Evolutionary conservation across 2,888 invertebrate genomes (phyloP).

Genomic region (Conchocele bisecta): DNA sequence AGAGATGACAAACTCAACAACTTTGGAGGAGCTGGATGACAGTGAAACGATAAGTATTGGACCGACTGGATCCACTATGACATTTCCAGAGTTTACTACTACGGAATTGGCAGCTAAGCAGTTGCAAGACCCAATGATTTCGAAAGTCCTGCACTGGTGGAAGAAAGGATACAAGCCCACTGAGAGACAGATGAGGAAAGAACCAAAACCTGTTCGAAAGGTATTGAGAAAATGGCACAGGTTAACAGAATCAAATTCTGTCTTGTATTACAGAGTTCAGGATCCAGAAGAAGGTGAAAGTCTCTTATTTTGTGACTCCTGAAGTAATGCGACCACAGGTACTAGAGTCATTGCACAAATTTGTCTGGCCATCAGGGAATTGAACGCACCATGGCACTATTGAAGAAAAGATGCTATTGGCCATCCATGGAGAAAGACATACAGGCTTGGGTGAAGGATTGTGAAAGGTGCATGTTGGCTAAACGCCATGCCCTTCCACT

Average conservation of each 20-base stretch:
- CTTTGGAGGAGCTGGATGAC: too few species aligned
- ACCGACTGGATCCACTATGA: not conserved
- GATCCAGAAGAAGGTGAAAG: not conserved
- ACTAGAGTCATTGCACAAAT: conserved; percentile 43
- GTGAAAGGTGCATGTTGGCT: conserved; percentile 43
- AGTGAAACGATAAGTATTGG: too few species aligned
- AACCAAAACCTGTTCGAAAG: not conserved
- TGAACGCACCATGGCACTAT: conserved; percentile 44
- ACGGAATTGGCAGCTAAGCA: not conserved
- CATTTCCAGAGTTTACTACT: not conserved
- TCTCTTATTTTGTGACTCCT: not conserved
- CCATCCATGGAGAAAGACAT: conserved; percentile 37
- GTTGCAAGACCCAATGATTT: not conserved
- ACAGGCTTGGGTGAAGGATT: conserved; percentile 27
- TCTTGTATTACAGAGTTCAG: not conserved
- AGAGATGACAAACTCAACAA: not conserved
- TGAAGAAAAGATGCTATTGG: conserved; percentile 49
- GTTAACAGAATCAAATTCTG: not conserved
- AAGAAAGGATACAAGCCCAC: conserved; percentile 1
- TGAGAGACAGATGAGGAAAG: not conserved
- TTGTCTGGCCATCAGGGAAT: conserved; percentile 49
- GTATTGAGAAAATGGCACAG: conserved; percentile 9
- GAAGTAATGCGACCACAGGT: conserved; percentile 9
- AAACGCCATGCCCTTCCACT: conserved; percentile 21
- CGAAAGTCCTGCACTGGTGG: not conserved